Evolutionary conservation across 2,797 vertebrate genomes (phyloP), one percentile per base, ranked within the genome.

Genomic region (Chelidonichthys spinosus): DNA sequence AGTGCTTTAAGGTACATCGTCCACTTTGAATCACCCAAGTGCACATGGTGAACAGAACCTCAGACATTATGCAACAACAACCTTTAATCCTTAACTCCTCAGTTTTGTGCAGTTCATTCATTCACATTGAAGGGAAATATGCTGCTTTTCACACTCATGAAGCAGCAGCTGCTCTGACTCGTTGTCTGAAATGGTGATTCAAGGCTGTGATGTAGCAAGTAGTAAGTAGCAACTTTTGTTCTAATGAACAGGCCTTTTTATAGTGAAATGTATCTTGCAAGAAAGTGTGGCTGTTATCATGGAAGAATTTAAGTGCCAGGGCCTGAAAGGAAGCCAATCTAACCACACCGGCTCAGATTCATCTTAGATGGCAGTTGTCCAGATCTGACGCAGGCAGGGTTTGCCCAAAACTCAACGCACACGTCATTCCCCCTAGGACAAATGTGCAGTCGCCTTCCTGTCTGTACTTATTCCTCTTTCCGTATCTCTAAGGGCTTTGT

Each of bases 161-260:
- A 40, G 55, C 80, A 70, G 78, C 84, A 87, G 76, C 81, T 84
- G 78, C 71, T 76, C 62, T 79, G 54, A 67, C 63, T 78, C 72
- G 81, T 67, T 69, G 74, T 86, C 73, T 83, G 68, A 74, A 78
- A 68, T 32, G 46, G 47, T 14, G 43, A 72, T 14, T 46, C 25
- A 68, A 62, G 35, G 43, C 37, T 68, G 56, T 39, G n/a, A 70
- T 66, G 25, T 25, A 25, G 25, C 25, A 49, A 84, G 56, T 53
- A 69, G 25, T 15, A 60, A 76, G 44, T 40, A 43, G 61, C 68
- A 71, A 39, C n/a, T 58, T 47, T 63, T 17, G 18, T 50, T 72
- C 25, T 40, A 36, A 68, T 56, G 35, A 44, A 64, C 18, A 50
- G 63, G 52, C 37, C 33, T 63, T 54, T 14, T 50, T 76, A 11